phyloP scores from a whole-genome alignment of 2,888 invertebrate species.

The Dasysyrphus albostriatus region DNA sequence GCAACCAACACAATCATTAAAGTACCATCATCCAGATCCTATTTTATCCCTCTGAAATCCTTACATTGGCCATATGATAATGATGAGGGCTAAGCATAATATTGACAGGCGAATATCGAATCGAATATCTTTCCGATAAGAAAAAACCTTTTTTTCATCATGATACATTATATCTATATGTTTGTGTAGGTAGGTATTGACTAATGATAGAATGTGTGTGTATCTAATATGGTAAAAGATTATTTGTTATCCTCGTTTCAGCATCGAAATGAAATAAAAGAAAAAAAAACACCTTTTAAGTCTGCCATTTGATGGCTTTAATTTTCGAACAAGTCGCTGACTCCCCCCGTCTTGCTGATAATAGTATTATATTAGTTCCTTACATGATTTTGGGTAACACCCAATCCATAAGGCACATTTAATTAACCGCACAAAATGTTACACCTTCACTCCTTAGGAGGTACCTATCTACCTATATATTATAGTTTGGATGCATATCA shows the following conservation, averaged over 20 bases:
- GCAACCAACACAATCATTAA: conserved; percentile 19
- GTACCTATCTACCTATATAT: too few relatives aligned
- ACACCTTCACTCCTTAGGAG: conserved; percentile 27
- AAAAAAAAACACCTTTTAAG: not conserved
- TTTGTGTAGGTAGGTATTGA: not conserved
- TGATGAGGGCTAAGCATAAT: conserved; percentile 53
- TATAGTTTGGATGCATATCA: conserved; percentile 26
- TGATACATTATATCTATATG: too few relatives aligned
- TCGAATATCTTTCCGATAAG: conserved; percentile 28
- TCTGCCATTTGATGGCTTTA: conserved; percentile 17
- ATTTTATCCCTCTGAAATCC: conserved; percentile 34
- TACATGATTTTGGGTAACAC: conserved; percentile 75
- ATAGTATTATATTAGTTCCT: conserved; percentile 60
- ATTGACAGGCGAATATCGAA: conserved; percentile 58
- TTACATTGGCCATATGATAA: conserved; percentile 31
- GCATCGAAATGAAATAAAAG: not conserved
- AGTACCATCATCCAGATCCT: conserved; percentile 22
- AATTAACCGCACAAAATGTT: conserved; percentile 76
- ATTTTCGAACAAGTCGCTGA: conserved; percentile 4
- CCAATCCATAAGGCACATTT: conserved; percentile 77
- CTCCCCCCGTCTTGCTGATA: not conserved
- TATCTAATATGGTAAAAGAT: not conserved
- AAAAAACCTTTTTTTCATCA: conserved; percentile 30
- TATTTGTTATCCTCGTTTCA: not conserved
- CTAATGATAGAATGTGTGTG: not conserved